A percentile compares a stretch with the other conserved stretches of the same genome.
phyloP scores from a whole-genome alignment of 2,888 invertebrate species.

The Empis livida region DNA sequence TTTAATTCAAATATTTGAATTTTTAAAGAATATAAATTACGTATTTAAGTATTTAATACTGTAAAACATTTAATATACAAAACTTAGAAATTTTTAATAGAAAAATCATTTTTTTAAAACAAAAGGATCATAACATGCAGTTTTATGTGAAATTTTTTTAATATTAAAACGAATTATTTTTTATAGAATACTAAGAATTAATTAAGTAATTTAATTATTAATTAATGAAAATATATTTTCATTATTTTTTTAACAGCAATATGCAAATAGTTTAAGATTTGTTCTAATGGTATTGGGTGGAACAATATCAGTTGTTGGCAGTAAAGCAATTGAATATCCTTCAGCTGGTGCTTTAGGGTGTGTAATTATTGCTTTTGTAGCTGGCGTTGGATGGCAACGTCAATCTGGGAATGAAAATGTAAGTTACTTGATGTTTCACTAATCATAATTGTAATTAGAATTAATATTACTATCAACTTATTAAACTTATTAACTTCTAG shows the following conservation, averaged over 20 bases:
- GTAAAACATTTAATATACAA: no score
- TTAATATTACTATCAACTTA: no score
- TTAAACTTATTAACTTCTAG: no score
- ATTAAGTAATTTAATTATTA: no score
- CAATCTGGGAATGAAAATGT: constrained; percentile 27
- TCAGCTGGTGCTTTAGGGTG: constrained; percentile 50
- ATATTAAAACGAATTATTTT: no score
- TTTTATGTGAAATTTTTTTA: no score
- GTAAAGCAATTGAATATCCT: constrained; percentile 43
- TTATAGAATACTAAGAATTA: no score
- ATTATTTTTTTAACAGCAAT: constrained; percentile 19
- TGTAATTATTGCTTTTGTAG: constrained; percentile 43
- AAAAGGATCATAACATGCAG: no score
- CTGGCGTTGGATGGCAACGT: constrained; percentile 40
- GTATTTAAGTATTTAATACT: background rate
- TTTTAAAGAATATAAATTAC: background rate
- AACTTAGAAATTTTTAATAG: no score
- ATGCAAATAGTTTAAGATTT: constrained; percentile 38
- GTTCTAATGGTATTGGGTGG: constrained; percentile 47
- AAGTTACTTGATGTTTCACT: no score
- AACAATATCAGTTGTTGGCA: constrained; percentile 49
- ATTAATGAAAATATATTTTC: background rate
- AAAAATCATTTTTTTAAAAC: no score
- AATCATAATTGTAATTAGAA: no score
- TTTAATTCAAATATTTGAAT: background rate